Evolutionary conservation across 2,888 invertebrate species (phyloP), one percentile per base, ranked within the genome.

Genomic region (Nemoura dubitans): DNA sequence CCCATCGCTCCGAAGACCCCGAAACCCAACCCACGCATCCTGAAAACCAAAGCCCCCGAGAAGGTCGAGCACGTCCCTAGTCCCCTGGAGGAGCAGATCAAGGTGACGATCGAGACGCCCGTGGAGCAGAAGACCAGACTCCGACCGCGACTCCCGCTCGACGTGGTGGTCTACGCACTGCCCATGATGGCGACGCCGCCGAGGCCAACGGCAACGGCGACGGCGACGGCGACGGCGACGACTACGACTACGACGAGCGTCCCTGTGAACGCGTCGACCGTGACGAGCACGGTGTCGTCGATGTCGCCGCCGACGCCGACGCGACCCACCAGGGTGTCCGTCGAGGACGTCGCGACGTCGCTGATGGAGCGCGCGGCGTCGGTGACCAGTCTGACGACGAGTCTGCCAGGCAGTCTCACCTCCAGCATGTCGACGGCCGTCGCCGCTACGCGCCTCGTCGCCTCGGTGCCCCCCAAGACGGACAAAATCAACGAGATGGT

Each of bases 121-220:
- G 43, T 59, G 25, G 26, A 28, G 6, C 59, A 84, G 3, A 81
- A 80, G 77, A 27, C 10, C 3, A 42, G 25, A 43, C 26, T 76
- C 6, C 30, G 43, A 14, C 81, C 86, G 0, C 82, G 30, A 14
- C 59, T 29, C 10, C 85, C 87, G 25, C 83, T 78, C 6, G 87
- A 87, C n/a, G 86, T 59, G 3, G 76, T 84, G 0, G 82, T 83
- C 3, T 83, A 42, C 27, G 87, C 87, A 26, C 87, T 87, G 26
- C 88, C 87, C 14, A 88, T 86, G 26, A 88, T 87, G 87, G 87
- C 88, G 16, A 87, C 80, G 27, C 85, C 81, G 85, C 86, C 85
- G 78, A 84, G 84, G 27, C 30, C 85, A 21, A 86, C 87, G 16
- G 30, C 42, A 14, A 82, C 80, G 26, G 85, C 85, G 14, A 85